Base-by-base conservation (phyloP, 2,113 vertebrate species). In the Willisornis vidua region DNA sequence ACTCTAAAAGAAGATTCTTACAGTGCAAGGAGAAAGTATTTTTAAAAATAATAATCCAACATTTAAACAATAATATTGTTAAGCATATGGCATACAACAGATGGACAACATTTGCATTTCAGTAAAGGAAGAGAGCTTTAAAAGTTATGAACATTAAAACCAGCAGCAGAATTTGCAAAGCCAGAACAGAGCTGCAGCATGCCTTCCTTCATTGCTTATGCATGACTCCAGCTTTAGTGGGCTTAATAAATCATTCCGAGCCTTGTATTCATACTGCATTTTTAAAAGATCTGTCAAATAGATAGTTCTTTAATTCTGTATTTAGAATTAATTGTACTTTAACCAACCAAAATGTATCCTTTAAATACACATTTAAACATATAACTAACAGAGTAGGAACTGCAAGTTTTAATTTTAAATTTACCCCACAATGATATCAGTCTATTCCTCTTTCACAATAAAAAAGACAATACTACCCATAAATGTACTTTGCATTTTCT, bases 241-340 rank as follows among this genome's bases (percentile, higher is more conserved):
- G 62, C 70, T 87, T 87, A 93, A 95, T 86, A 92, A 94, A 94
- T 94, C 65, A 85, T 82, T 86, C 61, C 72, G 61, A 93, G 71
- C 28, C 33, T 85, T 78, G 57, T 65, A 75, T 65, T 91, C 93
- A 74, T 28, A 48, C 20, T 41, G 62, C 65, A 63, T 78, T 95
- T 89, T 15, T 2, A 45, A 88, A 89, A 65, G 79, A 94, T 92
- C 31, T 78, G 68, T 91, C 91, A 93, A 83, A 73, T 25, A 81
- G 61, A 67, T 55, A 87, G 45, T 63, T 94, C 78, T 81, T 74
- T 93, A 93, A 80, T 57, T 85, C 31, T 73, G 41, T 37, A 67
- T 59, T 93, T 77, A 51, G 51, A 94, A 90, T 61, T 62, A 70
- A 77, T 88, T 90, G 90, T 92, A 26, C 33, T 89, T 76, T 77